phyloP scores from a whole-genome alignment of 1,140 invertebrate genomes.

The Hydropsyche tenuis region DNA sequence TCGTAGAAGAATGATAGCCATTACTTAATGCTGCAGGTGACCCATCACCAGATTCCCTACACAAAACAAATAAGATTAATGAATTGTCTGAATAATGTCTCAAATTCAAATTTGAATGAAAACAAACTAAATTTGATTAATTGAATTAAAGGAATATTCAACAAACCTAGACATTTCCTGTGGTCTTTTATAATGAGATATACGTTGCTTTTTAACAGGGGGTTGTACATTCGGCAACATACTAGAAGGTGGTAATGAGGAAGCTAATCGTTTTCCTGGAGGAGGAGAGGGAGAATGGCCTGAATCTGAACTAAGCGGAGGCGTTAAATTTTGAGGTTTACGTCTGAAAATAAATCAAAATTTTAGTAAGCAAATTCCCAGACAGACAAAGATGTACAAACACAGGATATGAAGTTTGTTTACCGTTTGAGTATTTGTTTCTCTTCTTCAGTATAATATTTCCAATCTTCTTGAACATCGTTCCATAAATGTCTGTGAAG shows the following conservation, averaged over 20 bases:
- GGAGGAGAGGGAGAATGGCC: constrained; percentile 67
- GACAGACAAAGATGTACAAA: constrained; percentile 25
- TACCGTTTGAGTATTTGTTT: constrained; percentile 83
- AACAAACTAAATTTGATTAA: neutral
- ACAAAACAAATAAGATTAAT: neutral
- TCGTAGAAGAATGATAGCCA: constrained; percentile 50
- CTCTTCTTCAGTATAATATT: constrained; percentile 90
- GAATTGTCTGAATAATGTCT: too few relatives aligned
- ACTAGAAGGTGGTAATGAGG: constrained; percentile 60
- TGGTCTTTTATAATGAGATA: constrained; percentile 77
- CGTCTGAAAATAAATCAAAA: constrained; percentile 63
- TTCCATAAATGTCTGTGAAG: constrained; percentile 86
- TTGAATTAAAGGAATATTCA: constrained; percentile 48
- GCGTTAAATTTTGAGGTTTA: constrained; percentile 87
- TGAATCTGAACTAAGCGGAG: constrained; percentile 82
- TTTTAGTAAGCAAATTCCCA: constrained; percentile 6
- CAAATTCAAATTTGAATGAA: too few relatives aligned
- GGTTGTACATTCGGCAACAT: constrained; percentile 53
- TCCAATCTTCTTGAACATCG: constrained; percentile 93
- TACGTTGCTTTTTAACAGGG: constrained; percentile 78
- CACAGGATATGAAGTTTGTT: constrained; percentile 16
- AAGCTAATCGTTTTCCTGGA: constrained; percentile 64
- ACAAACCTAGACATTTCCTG: constrained; percentile 23
- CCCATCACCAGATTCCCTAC: constrained; percentile 42
- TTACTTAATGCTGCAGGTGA: constrained; percentile 50